These are phyloP conservation scores for Heterodera schachtii DNA, from an alignment of 1,140 invertebrate species.

Conservation along the genomic window DNA sequence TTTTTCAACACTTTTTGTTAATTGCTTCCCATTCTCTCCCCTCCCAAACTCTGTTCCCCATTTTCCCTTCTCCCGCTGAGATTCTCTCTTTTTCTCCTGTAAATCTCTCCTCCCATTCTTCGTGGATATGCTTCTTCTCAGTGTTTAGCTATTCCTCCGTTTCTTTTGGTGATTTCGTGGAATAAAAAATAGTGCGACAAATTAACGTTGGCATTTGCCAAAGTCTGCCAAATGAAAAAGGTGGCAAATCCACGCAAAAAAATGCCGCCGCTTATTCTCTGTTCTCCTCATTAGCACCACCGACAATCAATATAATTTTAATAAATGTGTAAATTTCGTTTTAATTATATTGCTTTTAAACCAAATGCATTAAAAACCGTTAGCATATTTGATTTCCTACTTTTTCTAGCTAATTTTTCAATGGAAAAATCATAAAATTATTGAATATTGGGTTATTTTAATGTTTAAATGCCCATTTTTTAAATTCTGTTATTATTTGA, in stretches of 20 bases:
- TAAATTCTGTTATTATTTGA: too few species aligned
- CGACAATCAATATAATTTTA: background rate
- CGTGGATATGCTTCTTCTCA: background rate
- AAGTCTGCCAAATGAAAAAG: background rate
- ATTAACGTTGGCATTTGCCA: conserved; percentile 3
- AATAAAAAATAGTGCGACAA: conserved; percentile 13
- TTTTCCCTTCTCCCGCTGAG: background rate
- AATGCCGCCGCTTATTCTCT: background rate
- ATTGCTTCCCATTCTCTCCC: background rate
- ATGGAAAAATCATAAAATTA: too few species aligned
- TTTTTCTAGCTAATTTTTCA: too few species aligned
- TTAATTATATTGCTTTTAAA: too few species aligned
- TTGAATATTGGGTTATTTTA: too few species aligned
- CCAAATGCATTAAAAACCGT: too few species aligned
- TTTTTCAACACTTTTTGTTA: background rate
- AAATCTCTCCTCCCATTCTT: background rate
- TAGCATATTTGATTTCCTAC: too few species aligned
- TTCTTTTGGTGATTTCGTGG: background rate
- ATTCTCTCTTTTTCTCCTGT: background rate
- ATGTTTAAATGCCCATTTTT: too few species aligned
- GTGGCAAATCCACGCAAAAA: background rate
- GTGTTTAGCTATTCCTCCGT: background rate
- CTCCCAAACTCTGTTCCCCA: background rate
- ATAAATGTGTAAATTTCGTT: background rate
- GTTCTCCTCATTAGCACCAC: background rate